Conservation (phyloP, 53 echinoderm and acorn worm genomes). For the Arbacia lixula region DNA sequence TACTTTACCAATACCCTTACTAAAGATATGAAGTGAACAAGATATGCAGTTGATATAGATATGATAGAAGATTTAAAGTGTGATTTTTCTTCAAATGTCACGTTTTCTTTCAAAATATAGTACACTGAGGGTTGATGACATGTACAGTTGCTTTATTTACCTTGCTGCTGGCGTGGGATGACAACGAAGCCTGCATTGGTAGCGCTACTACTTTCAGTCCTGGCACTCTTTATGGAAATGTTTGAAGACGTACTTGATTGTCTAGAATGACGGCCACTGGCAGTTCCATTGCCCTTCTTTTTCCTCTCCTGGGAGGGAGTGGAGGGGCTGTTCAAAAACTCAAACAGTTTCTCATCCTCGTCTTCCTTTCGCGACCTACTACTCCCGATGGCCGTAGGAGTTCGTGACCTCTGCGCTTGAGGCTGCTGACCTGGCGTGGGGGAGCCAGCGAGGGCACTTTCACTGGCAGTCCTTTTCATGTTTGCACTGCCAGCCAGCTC, state of each 20-base stretch:
- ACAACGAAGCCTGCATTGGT: slow-evolving; percentile 58
- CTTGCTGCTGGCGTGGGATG: slow-evolving; percentile 52
- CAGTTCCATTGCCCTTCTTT: slow-evolving; percentile 58
- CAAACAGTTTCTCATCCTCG: slow-evolving; percentile 98
- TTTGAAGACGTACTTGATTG: slow-evolving; percentile 97
- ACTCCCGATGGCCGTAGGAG: slow-evolving; percentile 56
- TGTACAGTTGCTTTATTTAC: too few species aligned
- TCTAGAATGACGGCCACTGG: slow-evolving; percentile 83
- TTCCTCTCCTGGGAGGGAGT: slow-evolving; percentile 59
- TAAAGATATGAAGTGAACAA: too few species aligned
- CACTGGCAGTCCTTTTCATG: slow-evolving; percentile 89
- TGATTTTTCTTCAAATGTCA: too few species aligned
- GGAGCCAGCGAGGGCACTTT: slow-evolving; percentile 58
- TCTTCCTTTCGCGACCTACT: slow-evolving; percentile 63
- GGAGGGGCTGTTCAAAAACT: slow-evolving; percentile 88
- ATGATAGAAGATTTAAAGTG: too few species aligned
- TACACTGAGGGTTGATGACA: too few species aligned
- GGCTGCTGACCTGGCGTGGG: slow-evolving; percentile 25
- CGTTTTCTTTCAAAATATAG: too few species aligned
- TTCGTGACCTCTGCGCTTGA: slow-evolving; percentile 61
- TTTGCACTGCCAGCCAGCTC: slow-evolving; percentile 92
- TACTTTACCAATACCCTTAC: too few species aligned
- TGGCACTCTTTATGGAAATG: slow-evolving; percentile 82
- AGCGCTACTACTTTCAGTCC: slow-evolving; percentile 66
- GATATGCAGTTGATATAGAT: too few species aligned